These are phyloP conservation scores for Seira musarum DNA, from an alignment of 2,888 invertebrate species.

Conservation along the genomic window DNA sequence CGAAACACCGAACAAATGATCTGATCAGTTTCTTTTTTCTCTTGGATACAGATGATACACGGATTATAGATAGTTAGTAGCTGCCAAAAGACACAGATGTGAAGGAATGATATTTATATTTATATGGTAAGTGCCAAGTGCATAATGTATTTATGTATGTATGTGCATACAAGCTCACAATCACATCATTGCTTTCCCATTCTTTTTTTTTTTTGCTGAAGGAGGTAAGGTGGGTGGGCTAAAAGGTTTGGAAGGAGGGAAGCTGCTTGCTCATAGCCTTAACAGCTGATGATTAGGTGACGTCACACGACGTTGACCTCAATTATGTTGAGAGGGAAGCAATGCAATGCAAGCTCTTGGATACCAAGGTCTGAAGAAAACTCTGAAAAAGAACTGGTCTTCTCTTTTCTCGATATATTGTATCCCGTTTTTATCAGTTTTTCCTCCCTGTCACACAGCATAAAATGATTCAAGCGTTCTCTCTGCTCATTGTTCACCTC, in stretches of 20 bases:
- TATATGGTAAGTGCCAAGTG: background rate
- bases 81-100: background rate
- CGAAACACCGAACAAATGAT: conserved; percentile 29
- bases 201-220: no score
- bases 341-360: conserved; percentile 35
- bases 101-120: background rate
- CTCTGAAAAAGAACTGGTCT: no score
- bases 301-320: conserved; percentile 69
- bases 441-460: no score
- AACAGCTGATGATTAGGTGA: conserved; percentile 68
- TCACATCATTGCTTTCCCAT: no score
- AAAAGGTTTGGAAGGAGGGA: conserved; percentile 47
- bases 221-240: conserved; percentile 58
- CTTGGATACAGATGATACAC: background rate
- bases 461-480: no score
- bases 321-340: conserved; percentile 65
- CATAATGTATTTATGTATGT: no score
- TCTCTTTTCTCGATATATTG: conserved; percentile 22
- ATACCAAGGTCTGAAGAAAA: conserved; percentile 29
- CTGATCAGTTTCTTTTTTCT: background rate
- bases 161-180: no score
- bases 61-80: background rate
- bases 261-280: conserved; percentile 33
- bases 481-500: no score
- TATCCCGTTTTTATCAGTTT: conserved; percentile 11